Evolutionary conservation across 2,888 invertebrate species (phyloP).

Genomic region (Morinoia aosen): DNA sequence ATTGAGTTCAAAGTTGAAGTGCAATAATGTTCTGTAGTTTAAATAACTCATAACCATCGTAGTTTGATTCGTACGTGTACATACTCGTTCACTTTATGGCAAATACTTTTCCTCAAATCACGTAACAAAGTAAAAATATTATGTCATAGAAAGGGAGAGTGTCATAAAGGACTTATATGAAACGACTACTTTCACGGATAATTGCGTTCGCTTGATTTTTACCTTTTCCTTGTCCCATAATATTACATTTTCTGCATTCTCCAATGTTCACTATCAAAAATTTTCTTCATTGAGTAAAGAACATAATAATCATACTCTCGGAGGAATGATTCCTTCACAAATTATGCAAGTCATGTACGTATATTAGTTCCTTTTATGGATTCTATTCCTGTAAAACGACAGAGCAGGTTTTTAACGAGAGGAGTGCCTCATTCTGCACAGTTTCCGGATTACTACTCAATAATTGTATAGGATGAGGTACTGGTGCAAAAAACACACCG

Average conservation of each 20-base stretch:
- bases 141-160: neutral
- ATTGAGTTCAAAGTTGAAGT: neutral
- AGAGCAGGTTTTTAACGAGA: neutral
- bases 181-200: neutral
- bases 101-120: neutral
- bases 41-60: neutral
- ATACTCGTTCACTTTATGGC: neutral
- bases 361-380: neutral
- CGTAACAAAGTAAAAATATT: neutral
- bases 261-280: neutral
- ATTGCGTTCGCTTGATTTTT: neutral
- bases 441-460: constrained; percentile 6
- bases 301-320: neutral
- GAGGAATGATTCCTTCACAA: neutral
- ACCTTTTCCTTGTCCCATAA: neutral
- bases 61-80: neutral
- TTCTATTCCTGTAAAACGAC: neutral
- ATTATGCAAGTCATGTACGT: neutral
- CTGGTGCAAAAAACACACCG: neutral
- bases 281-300: neutral
- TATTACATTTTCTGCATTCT: neutral
- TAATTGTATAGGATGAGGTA: neutral
- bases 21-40: neutral
- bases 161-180: neutral
- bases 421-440: neutral